phyloP scores from a whole-genome alignment of 2,113 vertebrate genomes.

The Larimichthys crocea region DNA sequence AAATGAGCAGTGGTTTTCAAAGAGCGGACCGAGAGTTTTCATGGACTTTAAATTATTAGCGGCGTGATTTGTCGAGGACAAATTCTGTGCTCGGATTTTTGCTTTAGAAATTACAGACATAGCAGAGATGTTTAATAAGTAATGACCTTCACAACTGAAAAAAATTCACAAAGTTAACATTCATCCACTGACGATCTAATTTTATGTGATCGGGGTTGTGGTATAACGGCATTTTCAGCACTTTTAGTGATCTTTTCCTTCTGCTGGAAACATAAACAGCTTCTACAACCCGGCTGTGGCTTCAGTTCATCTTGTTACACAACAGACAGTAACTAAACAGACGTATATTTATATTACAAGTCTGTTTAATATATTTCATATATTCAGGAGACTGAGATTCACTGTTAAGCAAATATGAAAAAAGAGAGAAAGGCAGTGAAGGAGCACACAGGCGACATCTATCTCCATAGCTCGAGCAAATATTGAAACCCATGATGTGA shows the following conservation, averaged over 20 bases:
- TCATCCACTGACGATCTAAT: not conserved
- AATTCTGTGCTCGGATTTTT: not conserved
- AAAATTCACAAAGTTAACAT: not conserved
- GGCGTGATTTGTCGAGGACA: not conserved
- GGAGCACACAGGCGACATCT: slow-evolving; percentile 59
- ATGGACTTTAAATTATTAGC: not conserved
- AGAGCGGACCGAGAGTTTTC: not conserved
- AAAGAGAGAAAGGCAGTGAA: slow-evolving; percentile 43
- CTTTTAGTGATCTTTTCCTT: not conserved
- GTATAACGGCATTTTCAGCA: not conserved
- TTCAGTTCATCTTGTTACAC: not conserved
- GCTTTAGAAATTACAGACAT: not conserved
- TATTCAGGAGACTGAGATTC: slow-evolving; percentile 29
- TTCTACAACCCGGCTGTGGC: not conserved
- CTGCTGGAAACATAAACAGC: not conserved
- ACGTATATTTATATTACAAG: slow-evolving; percentile 12
- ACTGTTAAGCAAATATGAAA: slow-evolving; percentile 36
- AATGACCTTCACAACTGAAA: not conserved
- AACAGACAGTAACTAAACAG: slow-evolving; percentile 12
- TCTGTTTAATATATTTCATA: slow-evolving; percentile 16
- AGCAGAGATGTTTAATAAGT: not conserved
- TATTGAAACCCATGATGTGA: slow-evolving; percentile 68
- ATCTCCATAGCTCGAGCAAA: slow-evolving; percentile 70
- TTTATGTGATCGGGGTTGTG: not conserved
- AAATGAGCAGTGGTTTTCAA: not conserved